These are phyloP conservation scores for Euwallacea similis DNA, from an alignment of 1,140 invertebrate species.

Conservation along the genomic window DNA sequence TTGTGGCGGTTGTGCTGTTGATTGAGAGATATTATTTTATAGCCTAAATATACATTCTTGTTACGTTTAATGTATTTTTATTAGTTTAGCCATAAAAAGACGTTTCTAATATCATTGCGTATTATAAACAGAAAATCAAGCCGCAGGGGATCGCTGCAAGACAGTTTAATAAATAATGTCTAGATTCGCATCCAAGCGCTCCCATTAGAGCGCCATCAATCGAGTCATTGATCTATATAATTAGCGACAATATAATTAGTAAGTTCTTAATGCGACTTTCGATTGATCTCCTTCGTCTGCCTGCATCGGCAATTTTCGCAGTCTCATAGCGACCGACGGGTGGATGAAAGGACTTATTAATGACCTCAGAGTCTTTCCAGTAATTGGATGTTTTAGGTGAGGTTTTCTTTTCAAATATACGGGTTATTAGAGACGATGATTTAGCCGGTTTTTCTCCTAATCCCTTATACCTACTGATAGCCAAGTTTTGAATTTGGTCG, in stretches of 20 bases:
- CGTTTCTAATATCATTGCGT: no score
- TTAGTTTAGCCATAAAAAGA: no score
- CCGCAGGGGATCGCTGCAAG: no score
- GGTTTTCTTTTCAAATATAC: not conserved
- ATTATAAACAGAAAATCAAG: no score
- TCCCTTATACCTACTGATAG: no score
- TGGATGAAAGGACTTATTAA: constrained; percentile 8
- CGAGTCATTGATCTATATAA: constrained; percentile 1
- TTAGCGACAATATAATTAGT: constrained; percentile 15
- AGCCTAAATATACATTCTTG: no score
- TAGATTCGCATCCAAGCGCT: no score
- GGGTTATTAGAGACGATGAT: not conserved
- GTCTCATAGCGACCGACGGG: constrained; percentile 2
- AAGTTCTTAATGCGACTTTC: not conserved
- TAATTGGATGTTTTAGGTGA: not conserved
- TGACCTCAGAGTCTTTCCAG: not conserved
- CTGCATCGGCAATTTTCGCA: not conserved
- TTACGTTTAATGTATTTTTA: no score
- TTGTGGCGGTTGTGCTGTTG: not conserved
- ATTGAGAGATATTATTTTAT: not conserved
- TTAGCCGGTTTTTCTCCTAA: not conserved
- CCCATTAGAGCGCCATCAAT: not conserved
- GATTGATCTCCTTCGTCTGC: constrained; percentile 4
- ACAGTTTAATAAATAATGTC: no score
- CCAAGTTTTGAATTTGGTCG: no score